Conservation (phyloP, 1,140 invertebrate species). For the Manduca sexta region DNA sequence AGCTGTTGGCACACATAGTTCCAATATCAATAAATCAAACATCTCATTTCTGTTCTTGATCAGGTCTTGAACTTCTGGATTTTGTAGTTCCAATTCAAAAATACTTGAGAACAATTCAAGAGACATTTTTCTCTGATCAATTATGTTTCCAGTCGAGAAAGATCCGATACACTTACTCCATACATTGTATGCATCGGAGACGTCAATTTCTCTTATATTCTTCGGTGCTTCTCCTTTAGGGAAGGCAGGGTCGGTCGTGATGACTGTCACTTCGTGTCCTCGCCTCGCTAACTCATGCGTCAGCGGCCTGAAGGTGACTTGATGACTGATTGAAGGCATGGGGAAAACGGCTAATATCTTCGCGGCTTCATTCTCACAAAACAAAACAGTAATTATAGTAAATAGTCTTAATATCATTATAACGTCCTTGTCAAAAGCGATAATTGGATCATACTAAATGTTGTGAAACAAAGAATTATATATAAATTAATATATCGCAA, state of each 20-base stretch:
- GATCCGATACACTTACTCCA: background rate
- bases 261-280: constrained; percentile 17
- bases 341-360: constrained; percentile 1
- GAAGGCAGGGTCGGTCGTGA: constrained; percentile 17
- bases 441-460: too few species aligned
- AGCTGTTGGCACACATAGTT: constrained; percentile 24
- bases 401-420: background rate
- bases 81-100: constrained; percentile 26
- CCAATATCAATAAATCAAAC: constrained; percentile 51
- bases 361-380: background rate
- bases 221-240: constrained; percentile 8
- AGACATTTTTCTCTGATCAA: background rate
- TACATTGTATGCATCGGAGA: constrained; percentile 22
- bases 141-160: background rate
- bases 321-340: constrained; percentile 7
- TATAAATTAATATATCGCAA: too few species aligned
- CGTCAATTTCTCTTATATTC: constrained; percentile 22
- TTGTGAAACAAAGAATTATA: too few species aligned
- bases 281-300: constrained; percentile 7
- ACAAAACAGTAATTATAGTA: background rate
- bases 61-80: constrained; percentile 28
- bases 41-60: constrained; percentile 30
- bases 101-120: constrained; percentile 1
- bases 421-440: too few species aligned
- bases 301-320: constrained; percentile 1